Percentiles rank a stretch among this genome's conserved stretches.
Conservation (phyloP, 2,888 invertebrate genomes). For the Cryptophagus acutangulus region DNA sequence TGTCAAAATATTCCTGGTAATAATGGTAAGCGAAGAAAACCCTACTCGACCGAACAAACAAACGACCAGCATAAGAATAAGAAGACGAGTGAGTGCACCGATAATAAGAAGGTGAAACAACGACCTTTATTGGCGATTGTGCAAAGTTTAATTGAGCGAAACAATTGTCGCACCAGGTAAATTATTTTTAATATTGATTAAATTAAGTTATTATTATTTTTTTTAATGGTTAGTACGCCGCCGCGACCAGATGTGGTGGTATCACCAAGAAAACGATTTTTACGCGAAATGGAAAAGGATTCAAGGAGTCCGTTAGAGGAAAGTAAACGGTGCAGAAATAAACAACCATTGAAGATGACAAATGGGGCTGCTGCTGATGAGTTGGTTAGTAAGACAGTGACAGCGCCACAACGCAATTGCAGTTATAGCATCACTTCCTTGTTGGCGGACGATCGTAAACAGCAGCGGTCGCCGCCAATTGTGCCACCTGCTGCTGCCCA, state of each 20-base stretch:
- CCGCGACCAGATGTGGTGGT: slow-evolving; percentile 54
- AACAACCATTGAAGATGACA: slow-evolving; percentile 15
- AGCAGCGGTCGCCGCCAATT: slow-evolving; percentile 41
- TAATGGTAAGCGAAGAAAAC: slow-evolving; percentile 60
- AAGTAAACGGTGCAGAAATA: slow-evolving; percentile 41
- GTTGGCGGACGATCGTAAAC: slow-evolving; percentile 57
- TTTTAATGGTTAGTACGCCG: slow-evolving; percentile 30
- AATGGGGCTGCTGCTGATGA: slow-evolving; percentile 4
- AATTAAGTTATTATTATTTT: neutral
- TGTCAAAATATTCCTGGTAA: slow-evolving; percentile 9
- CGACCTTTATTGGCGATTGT: slow-evolving; percentile 36
- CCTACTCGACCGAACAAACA: slow-evolving; percentile 45
- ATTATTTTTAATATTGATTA: slow-evolving; percentile 2
- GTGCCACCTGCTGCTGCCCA: slow-evolving; percentile 46
- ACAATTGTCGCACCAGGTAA: slow-evolving; percentile 30
- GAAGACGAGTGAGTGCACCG: slow-evolving; percentile 14
- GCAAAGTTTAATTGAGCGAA: slow-evolving; percentile 40
- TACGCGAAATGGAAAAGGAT: slow-evolving; percentile 67
- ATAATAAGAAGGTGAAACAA: slow-evolving; percentile 24
- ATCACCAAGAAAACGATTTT: slow-evolving; percentile 74
- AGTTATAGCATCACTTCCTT: slow-evolving; percentile 83
- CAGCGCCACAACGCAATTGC: slow-evolving; percentile 48
- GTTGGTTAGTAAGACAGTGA: neutral
- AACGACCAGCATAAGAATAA: neutral
- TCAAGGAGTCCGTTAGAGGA: slow-evolving; percentile 32